Evolutionary conservation across 2,797 vertebrate genomes (phyloP).

Genomic region (Oceanodroma leucorhoa): DNA sequence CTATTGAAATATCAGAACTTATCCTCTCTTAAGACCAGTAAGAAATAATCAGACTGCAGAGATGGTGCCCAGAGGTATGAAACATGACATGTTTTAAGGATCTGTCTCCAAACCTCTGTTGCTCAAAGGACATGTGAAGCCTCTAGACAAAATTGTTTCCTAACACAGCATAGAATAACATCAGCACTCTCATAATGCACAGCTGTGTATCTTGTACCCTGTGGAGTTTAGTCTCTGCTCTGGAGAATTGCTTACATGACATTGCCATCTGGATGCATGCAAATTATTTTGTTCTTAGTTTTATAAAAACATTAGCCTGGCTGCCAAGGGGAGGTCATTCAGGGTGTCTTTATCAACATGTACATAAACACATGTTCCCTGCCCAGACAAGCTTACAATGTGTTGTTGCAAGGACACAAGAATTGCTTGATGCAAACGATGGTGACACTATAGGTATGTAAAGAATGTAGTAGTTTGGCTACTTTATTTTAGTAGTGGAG

Average conservation of each 20-base stretch:
- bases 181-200: neutral
- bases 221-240: constrained; percentile 21
- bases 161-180: constrained; percentile 1
- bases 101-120: neutral
- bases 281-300: constrained; percentile 43
- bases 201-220: constrained; percentile 38
- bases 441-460: neutral
- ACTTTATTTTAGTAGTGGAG: neutral
- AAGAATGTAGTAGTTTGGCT: neutral
- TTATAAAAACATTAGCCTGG: constrained; percentile 14
- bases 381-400: neutral
- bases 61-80: neutral
- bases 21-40: neutral
- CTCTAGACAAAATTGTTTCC: constrained; percentile 18
- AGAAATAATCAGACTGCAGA: neutral
- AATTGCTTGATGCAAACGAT: neutral
- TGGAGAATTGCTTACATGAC: constrained; percentile 50
- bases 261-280: constrained; percentile 54
- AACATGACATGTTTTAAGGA: neutral
- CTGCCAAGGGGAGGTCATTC: neutral
- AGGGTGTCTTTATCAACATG: neutral
- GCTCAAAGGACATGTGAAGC: constrained; percentile 14
- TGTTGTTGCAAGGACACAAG: neutral
- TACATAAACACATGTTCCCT: neutral
- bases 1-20: neutral